Percentiles rank a stretch among this genome's conserved stretches.
Conservation (phyloP, 2,113 vertebrate species). For the Eublepharis macularius region DNA sequence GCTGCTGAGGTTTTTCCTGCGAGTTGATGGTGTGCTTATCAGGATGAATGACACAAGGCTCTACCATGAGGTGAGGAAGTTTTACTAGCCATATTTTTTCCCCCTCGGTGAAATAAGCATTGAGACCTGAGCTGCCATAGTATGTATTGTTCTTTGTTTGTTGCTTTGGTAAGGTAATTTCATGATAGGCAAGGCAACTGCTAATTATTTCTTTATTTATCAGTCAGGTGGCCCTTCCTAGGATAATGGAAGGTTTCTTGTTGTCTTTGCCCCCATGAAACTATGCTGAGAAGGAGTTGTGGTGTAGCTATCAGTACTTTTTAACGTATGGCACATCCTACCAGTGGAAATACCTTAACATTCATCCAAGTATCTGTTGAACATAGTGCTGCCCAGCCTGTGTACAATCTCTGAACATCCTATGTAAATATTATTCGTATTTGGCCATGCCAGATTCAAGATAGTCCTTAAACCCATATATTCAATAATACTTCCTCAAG, state of each 20-base stretch:
- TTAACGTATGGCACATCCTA: not conserved
- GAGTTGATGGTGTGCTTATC: conserved; percentile 95
- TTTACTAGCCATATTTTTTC: not conserved
- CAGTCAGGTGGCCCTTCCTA: no score
- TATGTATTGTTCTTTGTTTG: not conserved
- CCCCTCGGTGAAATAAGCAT: not conserved
- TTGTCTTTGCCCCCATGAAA: not conserved
- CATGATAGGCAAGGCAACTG: not conserved
- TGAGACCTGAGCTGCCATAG: not conserved
- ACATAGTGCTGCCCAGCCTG: not conserved
- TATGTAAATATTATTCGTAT: not conserved
- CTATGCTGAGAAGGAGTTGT: not conserved
- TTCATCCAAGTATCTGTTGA: not conserved
- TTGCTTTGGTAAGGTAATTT: not conserved
- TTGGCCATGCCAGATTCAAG: not conserved
- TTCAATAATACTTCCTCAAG: not conserved
- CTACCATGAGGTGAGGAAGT: conserved; percentile 85
- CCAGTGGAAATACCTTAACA: not conserved
- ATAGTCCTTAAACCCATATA: not conserved
- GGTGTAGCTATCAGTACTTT: not conserved
- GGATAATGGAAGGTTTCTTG: not conserved
- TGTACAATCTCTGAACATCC: not conserved
- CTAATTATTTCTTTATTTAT: not conserved
- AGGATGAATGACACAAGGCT: conserved; percentile 94
- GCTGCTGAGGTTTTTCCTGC: conserved; percentile 91